Evolutionary conservation across 2,888 invertebrate genomes (phyloP), one percentile per base, ranked within the genome.

Genomic region (Oxyteleia sp.): DNA sequence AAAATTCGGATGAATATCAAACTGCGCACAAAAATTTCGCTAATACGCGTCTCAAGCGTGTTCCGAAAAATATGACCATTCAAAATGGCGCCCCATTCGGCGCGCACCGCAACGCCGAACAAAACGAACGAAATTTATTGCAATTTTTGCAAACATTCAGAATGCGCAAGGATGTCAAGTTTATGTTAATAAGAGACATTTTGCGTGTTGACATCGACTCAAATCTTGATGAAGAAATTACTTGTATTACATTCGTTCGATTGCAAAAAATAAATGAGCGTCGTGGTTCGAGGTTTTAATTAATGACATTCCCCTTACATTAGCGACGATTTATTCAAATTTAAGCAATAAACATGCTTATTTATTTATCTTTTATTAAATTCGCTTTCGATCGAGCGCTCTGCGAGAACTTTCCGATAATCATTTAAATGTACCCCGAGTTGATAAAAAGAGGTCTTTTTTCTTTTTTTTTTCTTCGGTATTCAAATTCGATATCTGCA

Each of bases 1-100:
- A 68, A 78, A 78, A 78, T 78, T 69, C 61, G 51, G 61, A 51
- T 43, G 57, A 47, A 66, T 29, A 53, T 38, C 61, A 23, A 16
- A 15, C 5, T n/a, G n/a, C 15, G 15, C 29, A 68, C 20, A 8
- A 13, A 45, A 43, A 53, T 53, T 23, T n/a, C 49, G 55, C 29
- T 43, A 23, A 57, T 20, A 49, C 2, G 11, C 26, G 8, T 53
- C 15, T 29, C 43, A n/a, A 26, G 51, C 20, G 32, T 29, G 4
- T 43, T 11, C 55, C n/a, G 29, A 26, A 43, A 55, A 57, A 45
- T 41, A 38, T 23, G 8, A 29, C 16, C 32, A 51, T 29, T 18
- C n/a, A 5, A 18, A 47, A n/a, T 38, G 11, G 20, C n/a, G 10
- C 20, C 38, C 29, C 53, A 11, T 18, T 26, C 20, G 23, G 15